Evolutionary conservation across 2,797 vertebrate species (phyloP).

Genomic region (Oryzias sinensis): DNA sequence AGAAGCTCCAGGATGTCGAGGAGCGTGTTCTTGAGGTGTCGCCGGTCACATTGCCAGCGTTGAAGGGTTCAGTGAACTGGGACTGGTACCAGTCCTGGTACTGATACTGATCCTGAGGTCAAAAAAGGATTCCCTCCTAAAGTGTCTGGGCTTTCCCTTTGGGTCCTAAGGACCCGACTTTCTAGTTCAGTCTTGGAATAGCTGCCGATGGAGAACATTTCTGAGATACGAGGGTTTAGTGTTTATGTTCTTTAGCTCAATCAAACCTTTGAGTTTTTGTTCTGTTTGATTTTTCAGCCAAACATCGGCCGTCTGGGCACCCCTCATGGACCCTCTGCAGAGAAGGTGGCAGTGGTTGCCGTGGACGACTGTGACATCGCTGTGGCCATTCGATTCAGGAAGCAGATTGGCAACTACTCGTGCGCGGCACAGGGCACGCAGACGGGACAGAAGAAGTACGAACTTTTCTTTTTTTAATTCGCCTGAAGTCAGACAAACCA

Average conservation of each 20-base stretch:
- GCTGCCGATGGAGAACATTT: no score
- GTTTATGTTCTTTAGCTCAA: background rate
- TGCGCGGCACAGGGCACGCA: conserved; percentile 96
- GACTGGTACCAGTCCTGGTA: no score
- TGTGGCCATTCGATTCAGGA: conserved; percentile 91
- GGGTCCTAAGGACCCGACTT: no score
- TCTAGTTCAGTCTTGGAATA: no score
- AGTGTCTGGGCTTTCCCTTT: no score
- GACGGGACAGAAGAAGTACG: conserved; percentile 94
- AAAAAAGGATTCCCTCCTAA: no score
- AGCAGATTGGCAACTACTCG: conserved; percentile 91
- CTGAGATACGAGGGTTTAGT: no score
- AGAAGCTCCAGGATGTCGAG: no score
- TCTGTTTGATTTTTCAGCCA: conserved; percentile 76
- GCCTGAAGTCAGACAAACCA: background rate
- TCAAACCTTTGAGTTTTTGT: conserved; percentile 2
- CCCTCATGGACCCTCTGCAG: conserved; percentile 93
- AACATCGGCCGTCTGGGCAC: conserved; percentile 91
- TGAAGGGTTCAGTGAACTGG: no score
- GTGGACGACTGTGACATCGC: conserved; percentile 96
- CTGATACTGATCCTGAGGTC: no score
- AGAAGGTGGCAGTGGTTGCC: conserved; percentile 95
- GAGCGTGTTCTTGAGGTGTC: no score
- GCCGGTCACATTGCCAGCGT: no score
- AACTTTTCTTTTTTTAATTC: background rate